Evolutionary conservation across 2,888 invertebrate species (phyloP), one percentile per base, ranked within the genome.

Genomic region (Pachycephus smyrnensis): DNA sequence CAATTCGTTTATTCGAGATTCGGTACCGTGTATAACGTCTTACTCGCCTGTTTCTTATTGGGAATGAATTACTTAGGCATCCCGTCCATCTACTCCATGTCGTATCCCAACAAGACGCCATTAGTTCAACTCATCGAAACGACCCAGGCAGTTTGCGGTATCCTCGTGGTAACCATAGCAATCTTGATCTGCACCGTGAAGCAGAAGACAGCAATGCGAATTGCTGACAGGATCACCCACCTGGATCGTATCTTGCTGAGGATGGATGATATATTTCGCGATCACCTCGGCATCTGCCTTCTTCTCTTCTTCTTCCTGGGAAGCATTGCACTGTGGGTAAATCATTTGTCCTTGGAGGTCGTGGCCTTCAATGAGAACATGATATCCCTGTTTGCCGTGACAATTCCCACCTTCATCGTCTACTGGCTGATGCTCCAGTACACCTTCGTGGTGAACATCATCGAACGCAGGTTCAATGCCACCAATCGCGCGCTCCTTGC

Each of bases 381-480:
- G 4, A 0, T 74, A 12, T 37, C 75, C 11, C 79, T 76, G 76
- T 0, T 83, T 12, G 32, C 55, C 31, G 73, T 77, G 12, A 23
- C 80, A 0, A 0, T 82, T 6, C 86, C 83, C 1, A 11, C 23
- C 0, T 55, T 73, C 12, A 36, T 87, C 12, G n/a, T 80, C 2
- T 35, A 73, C 4, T 81, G 78, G 74, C 68, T 82, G 35, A 31
- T 83, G 12, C 55, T 82, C 9, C 85, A 86, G 55, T 86, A 86
- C 75, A 80, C 76, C 35, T 31, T 81, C 0, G 73, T 83, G 1
- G 69, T 85, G 0, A 76, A 77, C 32, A 11, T 82, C 4, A 74
- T 81, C 3, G 75, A 75, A 9, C 68, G 35, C 11, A n/a, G 76
- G 15, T 86, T 83, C 12, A 73, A 32, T 4, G 75, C 78, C 0